Evolutionary conservation across 92 coral and sea anemone species (phyloP).

Genomic region (Galaxea fascicularis): DNA sequence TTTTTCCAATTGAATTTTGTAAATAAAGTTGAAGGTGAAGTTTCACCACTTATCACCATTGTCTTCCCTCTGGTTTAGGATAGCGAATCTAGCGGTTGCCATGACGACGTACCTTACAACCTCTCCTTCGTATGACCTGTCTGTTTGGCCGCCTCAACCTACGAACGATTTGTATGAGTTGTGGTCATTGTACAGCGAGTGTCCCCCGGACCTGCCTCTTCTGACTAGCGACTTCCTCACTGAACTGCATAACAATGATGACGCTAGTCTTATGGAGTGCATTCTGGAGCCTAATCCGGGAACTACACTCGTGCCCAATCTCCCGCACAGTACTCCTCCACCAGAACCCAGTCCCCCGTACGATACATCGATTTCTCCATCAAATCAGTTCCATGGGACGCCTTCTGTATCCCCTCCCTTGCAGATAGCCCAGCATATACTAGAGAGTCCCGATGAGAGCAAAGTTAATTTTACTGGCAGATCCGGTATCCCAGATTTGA

Average conservation of each 20-base stretch:
- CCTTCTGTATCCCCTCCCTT: background rate
- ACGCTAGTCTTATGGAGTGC: background rate
- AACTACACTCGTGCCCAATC: background rate
- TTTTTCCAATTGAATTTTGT: no score
- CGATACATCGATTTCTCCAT: background rate
- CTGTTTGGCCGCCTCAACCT: background rate
- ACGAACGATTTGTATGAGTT: background rate
- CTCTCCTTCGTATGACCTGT: background rate
- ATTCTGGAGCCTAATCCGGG: background rate
- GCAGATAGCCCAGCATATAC: background rate
- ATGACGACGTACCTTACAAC: conserved; percentile 9
- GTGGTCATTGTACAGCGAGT: background rate
- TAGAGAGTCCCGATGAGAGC: background rate
- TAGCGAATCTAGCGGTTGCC: background rate
- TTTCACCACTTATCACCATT: no score
- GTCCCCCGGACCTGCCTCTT: background rate
- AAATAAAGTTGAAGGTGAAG: no score
- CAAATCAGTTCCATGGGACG: background rate
- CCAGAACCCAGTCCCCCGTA: background rate
- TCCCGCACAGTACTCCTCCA: background rate
- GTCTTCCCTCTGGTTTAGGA: background rate
- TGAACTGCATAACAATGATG: background rate
- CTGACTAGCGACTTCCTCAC: background rate
- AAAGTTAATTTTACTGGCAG: background rate
- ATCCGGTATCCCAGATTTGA: background rate